Evolutionary conservation across 1,140 invertebrate species (phyloP).

Genomic region (Atta texana): DNA sequence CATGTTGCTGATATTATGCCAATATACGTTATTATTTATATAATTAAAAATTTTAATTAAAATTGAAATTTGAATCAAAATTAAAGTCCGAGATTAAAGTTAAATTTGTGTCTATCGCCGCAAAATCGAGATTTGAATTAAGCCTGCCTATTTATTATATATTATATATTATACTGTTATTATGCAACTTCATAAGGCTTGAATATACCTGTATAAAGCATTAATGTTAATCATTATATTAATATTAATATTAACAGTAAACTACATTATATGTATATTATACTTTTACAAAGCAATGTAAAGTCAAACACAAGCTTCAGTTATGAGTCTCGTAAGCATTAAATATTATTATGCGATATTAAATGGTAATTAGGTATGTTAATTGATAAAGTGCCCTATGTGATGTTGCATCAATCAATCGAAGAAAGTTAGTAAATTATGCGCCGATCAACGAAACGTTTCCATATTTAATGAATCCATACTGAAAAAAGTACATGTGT

Average conservation of each 20-base stretch:
- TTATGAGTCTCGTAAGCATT: constrained; percentile 1
- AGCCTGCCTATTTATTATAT: background rate
- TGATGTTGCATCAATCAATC: background rate
- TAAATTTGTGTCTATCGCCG: background rate
- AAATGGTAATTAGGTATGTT: constrained; percentile 24
- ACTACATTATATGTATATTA: background rate
- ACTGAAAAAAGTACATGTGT: background rate
- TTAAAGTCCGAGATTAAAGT: background rate
- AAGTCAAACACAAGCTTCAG: background rate
- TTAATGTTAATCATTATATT: background rate
- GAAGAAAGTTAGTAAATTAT: constrained; percentile 35
- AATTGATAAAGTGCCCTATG: constrained; percentile 16
- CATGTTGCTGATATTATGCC: background rate
- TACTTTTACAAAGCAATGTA: background rate
- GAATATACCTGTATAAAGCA: background rate
- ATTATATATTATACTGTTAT: background rate
- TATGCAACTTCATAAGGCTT: background rate
- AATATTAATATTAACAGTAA: background rate
- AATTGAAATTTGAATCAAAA: background rate
- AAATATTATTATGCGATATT: constrained; percentile 22
- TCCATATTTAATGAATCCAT: constrained; percentile 1
- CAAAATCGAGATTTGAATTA: background rate
- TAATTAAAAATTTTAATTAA: background rate
- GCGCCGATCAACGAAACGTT: background rate
- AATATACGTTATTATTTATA: background rate